These are phyloP conservation scores for Nomada fabriciana DNA, from an alignment of 2,888 invertebrate genomes.

Conservation along the genomic window DNA sequence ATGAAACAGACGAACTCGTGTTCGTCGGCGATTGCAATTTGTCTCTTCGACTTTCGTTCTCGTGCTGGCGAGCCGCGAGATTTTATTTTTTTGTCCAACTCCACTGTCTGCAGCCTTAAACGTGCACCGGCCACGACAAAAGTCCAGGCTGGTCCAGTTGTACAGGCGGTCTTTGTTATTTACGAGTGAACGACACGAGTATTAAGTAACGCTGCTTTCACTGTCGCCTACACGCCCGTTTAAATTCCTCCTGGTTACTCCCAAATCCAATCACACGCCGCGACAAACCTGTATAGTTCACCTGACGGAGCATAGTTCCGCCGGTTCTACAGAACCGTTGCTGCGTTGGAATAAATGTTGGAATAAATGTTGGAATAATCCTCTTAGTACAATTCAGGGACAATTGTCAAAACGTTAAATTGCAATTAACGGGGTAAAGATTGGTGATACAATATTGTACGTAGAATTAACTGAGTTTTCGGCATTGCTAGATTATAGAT, in stretches of 20 bases:
- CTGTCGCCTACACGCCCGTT: slow-evolving; percentile 79
- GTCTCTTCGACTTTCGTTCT: slow-evolving; percentile 52
- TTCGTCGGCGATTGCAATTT: slow-evolving; percentile 36
- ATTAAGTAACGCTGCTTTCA: slow-evolving; percentile 81
- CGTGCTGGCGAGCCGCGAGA: slow-evolving; percentile 23
- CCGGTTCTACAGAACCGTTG: background rate
- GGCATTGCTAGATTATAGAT: too few species aligned
- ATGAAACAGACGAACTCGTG: slow-evolving; percentile 21
- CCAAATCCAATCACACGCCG: slow-evolving; percentile 67
- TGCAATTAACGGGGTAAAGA: too few species aligned
- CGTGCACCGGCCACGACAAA: slow-evolving; percentile 58
- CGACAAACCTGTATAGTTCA: slow-evolving; percentile 53
- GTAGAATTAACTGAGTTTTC: too few species aligned
- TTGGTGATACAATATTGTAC: too few species aligned
- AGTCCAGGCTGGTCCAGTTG: slow-evolving; percentile 65
- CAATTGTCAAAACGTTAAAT: too few species aligned
- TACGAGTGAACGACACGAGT: slow-evolving; percentile 73
- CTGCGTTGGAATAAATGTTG: too few species aligned
- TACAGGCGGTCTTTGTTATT: slow-evolving; percentile 75
- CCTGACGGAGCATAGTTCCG: slow-evolving; percentile 53
- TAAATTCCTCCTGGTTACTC: slow-evolving; percentile 73
- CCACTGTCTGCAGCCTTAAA: slow-evolving; percentile 43
- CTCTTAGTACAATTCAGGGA: too few species aligned
- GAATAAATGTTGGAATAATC: too few species aligned
- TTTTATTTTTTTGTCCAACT: slow-evolving; percentile 16